A percentile compares a stretch with the other conserved stretches of the same genome.
Conservation (phyloP, 1,140 invertebrate genomes). For the Watersipora subatra region DNA sequence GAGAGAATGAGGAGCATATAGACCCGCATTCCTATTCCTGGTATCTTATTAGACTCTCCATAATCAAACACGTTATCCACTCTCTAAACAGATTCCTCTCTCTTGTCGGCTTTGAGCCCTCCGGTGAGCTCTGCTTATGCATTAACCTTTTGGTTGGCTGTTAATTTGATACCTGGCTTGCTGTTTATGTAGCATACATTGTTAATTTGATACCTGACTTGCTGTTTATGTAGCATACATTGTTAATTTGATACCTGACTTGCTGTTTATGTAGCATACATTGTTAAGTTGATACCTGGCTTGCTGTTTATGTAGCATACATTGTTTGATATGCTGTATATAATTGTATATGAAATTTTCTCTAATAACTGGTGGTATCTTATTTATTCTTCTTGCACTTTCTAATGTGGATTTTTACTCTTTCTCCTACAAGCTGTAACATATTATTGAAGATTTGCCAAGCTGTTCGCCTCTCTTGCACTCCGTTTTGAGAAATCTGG, state of each 20-base stretch:
- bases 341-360: too few species aligned
- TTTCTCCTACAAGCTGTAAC: too few species aligned
- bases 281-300: not conserved
- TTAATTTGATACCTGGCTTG: not conserved
- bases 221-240: not conserved
- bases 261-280: not conserved
- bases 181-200: not conserved
- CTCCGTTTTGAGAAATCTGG: slow-evolving; percentile 65
- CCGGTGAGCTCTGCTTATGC: slow-evolving; percentile 48
- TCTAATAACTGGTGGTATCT: too few species aligned
- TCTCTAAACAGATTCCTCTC: slow-evolving; percentile 66
- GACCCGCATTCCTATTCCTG: slow-evolving; percentile 87
- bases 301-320: not conserved
- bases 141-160: not conserved
- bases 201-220: not conserved
- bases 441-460: slow-evolving; percentile 59
- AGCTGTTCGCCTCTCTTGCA: slow-evolving; percentile 86
- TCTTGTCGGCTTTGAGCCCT: slow-evolving; percentile 74
- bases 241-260: not conserved
- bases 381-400: too few species aligned
- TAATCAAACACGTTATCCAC: slow-evolving; percentile 64
- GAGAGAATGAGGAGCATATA: slow-evolving; percentile 54
- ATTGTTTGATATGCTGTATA: too few species aligned
- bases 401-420: too few species aligned
- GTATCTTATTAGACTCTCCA: slow-evolving; percentile 76